Base-by-base conservation (phyloP, 2,113 vertebrate species). In the Procapra przewalskii region DNA sequence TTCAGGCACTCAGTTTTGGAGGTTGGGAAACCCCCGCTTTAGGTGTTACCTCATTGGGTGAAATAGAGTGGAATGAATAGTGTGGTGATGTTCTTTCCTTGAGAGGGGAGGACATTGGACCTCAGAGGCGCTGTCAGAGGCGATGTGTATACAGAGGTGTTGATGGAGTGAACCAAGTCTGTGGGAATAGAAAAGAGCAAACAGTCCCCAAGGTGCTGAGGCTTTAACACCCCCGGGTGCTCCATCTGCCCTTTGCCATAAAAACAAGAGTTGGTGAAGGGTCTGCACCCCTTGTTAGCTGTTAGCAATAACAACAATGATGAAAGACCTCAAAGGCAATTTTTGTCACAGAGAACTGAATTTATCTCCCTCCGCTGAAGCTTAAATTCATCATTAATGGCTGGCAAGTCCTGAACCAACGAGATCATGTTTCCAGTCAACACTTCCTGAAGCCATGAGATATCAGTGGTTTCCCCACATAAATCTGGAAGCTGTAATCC, bases 391-490 rank as follows among this genome's bases (percentile, higher is more conserved):
- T 89, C 54, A 57, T 97, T 84, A 88, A 55, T 85, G 36, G 79
- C 94, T 75, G 31, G 75, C 83, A 92, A 97, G 96, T 25, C 27
- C 91, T 4, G 21, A 43, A 75, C 90, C 71, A 40, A 77, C n/a
- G 59, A 85, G 92, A 60, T 98, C 96, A 67, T 62, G 87, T 97
- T 97, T 97, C 94, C 48, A 87, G 33, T 40, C 86, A 54, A n/a
- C 91, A 81, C 96, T 98, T 97, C 94, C 87, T 79, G 43, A 97
- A 96, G 31, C 85, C 82, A 86, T 96, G 96, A 84, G 91, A 71
- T 88, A 88, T 31, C 67, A 45, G 62, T 83, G 62, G 81, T 50
- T 59, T 17, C 52, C 29, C 55, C 36, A 88, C 62, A 83, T 96
- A 93, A 96, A 98, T 98, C 64, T 97, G 59, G 80, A 96, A 67